These are phyloP conservation scores for Tillus elongatus DNA, from an alignment of 2,888 invertebrate genomes.

Conservation along the genomic window DNA sequence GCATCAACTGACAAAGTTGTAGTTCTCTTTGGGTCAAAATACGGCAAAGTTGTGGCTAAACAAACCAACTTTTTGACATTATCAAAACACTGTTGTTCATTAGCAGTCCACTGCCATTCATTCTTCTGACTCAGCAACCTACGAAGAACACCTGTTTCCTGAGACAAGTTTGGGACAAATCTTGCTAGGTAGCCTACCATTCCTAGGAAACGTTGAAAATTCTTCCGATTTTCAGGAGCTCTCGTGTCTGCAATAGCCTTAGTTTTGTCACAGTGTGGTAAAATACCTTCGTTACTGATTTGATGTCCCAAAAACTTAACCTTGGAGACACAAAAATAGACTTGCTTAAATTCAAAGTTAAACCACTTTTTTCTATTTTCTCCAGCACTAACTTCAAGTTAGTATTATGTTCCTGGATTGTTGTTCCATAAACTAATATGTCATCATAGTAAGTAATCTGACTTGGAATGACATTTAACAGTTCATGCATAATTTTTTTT, in stretches of 20 bases:
- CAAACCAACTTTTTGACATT: slow-evolving; percentile 8
- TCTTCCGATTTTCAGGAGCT: slow-evolving; percentile 6
- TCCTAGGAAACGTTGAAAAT: slow-evolving; percentile 12
- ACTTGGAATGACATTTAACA: not conserved
- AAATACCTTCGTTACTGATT: slow-evolving; percentile 1
- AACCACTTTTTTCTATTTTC: slow-evolving; percentile 1
- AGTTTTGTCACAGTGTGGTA: not conserved
- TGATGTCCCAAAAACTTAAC: slow-evolving; percentile 6
- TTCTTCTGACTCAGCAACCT: slow-evolving; percentile 8
- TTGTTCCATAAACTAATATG: not conserved
- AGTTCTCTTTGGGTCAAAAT: slow-evolving; percentile 3
- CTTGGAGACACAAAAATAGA: slow-evolving; percentile 1
- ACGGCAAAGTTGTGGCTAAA: not conserved
- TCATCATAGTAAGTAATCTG: slow-evolving; percentile 2
- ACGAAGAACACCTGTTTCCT: slow-evolving; percentile 10
- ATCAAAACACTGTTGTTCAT: slow-evolving; percentile 11
- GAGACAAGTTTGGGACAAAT: slow-evolving; percentile 13
- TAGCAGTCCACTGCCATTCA: slow-evolving; percentile 10
- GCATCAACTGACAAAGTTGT: slow-evolving; percentile 2
- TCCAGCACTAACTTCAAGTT: slow-evolving; percentile 3
- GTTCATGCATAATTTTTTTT: not conserved
- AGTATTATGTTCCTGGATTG: not conserved
- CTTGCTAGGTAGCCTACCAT: slow-evolving; percentile 14
- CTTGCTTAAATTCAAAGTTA: not conserved
- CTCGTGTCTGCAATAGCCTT: not conserved